Evolutionary conservation across 2,888 invertebrate genomes (phyloP).

Genomic region (Sclerodermus sp.): DNA sequence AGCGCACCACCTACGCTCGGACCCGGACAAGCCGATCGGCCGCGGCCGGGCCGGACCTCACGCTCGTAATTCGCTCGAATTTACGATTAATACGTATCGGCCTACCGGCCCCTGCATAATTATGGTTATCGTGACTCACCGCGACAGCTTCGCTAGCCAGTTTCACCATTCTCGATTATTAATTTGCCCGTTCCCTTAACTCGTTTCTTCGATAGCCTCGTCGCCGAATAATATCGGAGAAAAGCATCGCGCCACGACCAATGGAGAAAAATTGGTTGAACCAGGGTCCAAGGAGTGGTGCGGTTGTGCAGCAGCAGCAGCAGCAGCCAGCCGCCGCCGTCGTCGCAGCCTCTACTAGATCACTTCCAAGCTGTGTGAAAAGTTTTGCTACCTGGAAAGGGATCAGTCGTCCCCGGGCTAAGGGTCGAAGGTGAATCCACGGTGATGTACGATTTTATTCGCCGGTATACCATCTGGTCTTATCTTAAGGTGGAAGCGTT

Average conservation of each 20-base stretch:
- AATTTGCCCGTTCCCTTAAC: too few relatives aligned
- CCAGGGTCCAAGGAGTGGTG: too few relatives aligned
- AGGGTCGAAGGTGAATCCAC: conserved; percentile 23
- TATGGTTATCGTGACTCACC: conserved; percentile 8
- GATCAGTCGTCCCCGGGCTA: conserved; percentile 11
- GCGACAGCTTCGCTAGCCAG: background rate
- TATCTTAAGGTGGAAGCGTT: conserved; percentile 25
- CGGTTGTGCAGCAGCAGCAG: too few relatives aligned
- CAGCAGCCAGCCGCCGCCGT: too few relatives aligned
- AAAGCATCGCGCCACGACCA: too few relatives aligned
- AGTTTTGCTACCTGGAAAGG: too few relatives aligned
- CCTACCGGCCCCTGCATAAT: conserved; percentile 11
- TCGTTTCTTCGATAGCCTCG: too few relatives aligned
- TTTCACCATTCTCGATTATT: background rate
- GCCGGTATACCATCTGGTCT: conserved; percentile 27
- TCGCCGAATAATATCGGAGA: too few relatives aligned
- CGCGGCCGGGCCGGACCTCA: conserved; percentile 7
- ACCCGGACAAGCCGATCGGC: conserved; percentile 9
- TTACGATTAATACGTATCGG: conserved; percentile 20
- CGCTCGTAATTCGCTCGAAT: conserved; percentile 19
- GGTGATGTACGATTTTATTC: conserved; percentile 40
- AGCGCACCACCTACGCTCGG: conserved; percentile 17
- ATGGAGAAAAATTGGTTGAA: too few relatives aligned
- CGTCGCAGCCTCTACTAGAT: too few relatives aligned
- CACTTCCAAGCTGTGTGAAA: too few relatives aligned